Evolutionary conservation across 1,140 invertebrate genomes (phyloP).

Genomic region (Lasioglossum baleicum): DNA sequence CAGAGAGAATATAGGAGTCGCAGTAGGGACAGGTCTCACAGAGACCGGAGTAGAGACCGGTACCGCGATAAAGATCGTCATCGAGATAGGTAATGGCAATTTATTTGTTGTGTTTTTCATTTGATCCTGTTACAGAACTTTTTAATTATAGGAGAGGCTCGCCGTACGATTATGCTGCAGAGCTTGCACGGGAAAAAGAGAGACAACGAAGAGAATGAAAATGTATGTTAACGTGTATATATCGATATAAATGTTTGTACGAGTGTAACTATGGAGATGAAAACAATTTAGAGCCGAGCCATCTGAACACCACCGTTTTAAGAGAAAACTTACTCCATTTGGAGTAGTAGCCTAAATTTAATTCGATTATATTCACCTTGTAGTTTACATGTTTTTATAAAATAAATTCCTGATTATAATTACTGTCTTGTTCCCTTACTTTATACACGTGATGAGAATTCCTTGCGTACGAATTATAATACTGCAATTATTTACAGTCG

Average conservation of each 20-base stretch:
- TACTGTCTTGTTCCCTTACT: slow-evolving; percentile 4
- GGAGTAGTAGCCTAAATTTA: slow-evolving; percentile 66
- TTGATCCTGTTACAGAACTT: not conserved
- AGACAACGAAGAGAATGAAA: slow-evolving; percentile 76
- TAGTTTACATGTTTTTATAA: slow-evolving; percentile 76
- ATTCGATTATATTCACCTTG: slow-evolving; percentile 65
- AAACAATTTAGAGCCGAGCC: slow-evolving; percentile 66
- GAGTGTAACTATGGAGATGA: slow-evolving; percentile 58
- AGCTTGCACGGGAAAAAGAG: slow-evolving; percentile 76
- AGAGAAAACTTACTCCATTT: not conserved
- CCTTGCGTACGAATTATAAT: not conserved
- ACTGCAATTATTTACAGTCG: not conserved
- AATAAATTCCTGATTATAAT: slow-evolving; percentile 65
- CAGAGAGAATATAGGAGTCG: slow-evolving; percentile 73
- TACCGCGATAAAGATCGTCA: slow-evolving; percentile 73
- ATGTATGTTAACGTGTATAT: slow-evolving; percentile 48
- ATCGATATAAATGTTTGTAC: slow-evolving; percentile 66
- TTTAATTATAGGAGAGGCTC: slow-evolving; percentile 70
- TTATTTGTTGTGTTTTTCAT: not conserved
- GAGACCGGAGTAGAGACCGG: slow-evolving; percentile 71
- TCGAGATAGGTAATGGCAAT: slow-evolving; percentile 67
- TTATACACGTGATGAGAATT: not conserved
- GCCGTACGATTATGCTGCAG: slow-evolving; percentile 77
- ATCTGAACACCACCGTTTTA: slow-evolving; percentile 47
- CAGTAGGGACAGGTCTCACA: slow-evolving; percentile 73